Conservation (phyloP, 2,113 vertebrate species). For the Phoenicopterus ruber region DNA sequence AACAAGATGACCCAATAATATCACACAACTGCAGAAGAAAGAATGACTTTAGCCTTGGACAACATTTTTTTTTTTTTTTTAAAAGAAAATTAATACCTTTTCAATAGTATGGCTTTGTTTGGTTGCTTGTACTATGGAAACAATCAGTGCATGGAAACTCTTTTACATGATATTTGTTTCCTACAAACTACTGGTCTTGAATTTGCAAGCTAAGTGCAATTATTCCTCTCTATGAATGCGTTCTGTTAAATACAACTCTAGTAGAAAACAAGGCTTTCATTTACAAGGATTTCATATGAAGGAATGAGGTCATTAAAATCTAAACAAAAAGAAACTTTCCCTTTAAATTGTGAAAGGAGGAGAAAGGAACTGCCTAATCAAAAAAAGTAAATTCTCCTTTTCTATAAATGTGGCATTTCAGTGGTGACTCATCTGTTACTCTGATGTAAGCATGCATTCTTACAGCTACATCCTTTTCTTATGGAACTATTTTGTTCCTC, state of each 20-base stretch:
- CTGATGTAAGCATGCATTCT: not conserved
- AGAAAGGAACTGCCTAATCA: slow-evolving; percentile 21
- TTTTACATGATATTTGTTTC: not conserved
- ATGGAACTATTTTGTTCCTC: not conserved
- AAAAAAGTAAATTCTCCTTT: not conserved
- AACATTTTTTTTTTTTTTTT: no score
- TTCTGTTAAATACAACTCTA: not conserved
- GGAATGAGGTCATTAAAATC: slow-evolving; percentile 59
- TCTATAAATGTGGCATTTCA: not conserved
- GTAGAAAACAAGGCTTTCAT: slow-evolving; percentile 55
- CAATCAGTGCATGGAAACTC: not conserved
- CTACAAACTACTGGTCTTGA: not conserved
- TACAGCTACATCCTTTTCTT: not conserved
- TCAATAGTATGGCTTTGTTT: not conserved
- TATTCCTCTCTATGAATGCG: not conserved
- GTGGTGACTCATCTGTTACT: not conserved
- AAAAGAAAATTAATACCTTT: not conserved
- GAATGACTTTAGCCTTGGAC: not conserved
- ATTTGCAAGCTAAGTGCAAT: slow-evolving; percentile 23
- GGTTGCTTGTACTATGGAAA: not conserved
- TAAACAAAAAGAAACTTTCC: slow-evolving; percentile 48
- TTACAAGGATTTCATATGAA: slow-evolving; percentile 21
- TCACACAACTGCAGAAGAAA: not conserved
- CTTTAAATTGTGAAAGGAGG: not conserved
- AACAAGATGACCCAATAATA: not conserved